A percentile compares a stretch with the other conserved stretches of the same genome.
Conservation (phyloP, 35 echinoderm and acorn worm genomes). For the Heliocidaris tuberculata region DNA sequence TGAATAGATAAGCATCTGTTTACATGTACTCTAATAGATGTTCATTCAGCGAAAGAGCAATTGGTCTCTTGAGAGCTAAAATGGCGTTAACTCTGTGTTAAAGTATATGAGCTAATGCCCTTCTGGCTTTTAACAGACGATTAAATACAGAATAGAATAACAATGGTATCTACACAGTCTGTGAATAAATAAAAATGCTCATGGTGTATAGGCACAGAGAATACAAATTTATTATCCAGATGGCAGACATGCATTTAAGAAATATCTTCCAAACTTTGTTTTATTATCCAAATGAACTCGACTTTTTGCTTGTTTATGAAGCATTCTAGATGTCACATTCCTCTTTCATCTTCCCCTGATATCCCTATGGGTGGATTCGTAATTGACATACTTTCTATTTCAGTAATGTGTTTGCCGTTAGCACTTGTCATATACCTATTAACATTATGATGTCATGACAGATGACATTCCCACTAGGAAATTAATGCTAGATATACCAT, state of each 20-base stretch:
- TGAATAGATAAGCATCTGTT: too few species aligned
- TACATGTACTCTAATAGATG: too few species aligned
- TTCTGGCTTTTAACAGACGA: too few species aligned
- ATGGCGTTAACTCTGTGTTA: too few species aligned
- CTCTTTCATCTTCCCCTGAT: background rate
- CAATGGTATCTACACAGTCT: too few species aligned
- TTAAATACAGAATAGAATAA: too few species aligned
- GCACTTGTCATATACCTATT: background rate
- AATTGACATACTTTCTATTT: slow-evolving; percentile 13
- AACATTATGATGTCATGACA: background rate
- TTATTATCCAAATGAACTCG: background rate
- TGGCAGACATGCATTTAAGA: background rate
- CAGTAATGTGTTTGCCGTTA: slow-evolving; percentile 2
- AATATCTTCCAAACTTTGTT: background rate
- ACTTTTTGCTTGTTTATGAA: background rate
- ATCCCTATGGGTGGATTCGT: background rate
- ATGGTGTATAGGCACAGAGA: too few species aligned
- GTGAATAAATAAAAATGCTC: too few species aligned
- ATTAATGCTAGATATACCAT: background rate
- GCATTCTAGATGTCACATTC: background rate
- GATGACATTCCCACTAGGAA: background rate
- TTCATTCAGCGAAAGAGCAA: too few species aligned
- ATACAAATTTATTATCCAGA: too few species aligned
- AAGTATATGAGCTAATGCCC: too few species aligned
- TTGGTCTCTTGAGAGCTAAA: too few species aligned